These are phyloP conservation scores for Liasis olivaceus DNA, from an alignment of 2,797 vertebrate species.

Conservation along the genomic window DNA sequence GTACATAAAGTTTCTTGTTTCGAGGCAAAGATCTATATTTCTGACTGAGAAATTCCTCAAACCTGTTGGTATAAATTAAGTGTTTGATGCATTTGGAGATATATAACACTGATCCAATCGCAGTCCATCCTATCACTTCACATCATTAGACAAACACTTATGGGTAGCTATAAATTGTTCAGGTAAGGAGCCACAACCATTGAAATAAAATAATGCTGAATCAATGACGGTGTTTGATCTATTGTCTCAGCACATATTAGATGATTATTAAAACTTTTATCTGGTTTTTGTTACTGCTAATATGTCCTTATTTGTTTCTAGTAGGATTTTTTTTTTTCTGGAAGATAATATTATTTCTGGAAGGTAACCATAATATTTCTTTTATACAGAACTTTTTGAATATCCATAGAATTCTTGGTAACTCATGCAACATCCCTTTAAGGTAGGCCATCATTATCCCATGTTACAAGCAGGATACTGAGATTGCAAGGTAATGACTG, in stretches of 20 bases:
- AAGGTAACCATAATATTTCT: background rate
- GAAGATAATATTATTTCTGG: background rate
- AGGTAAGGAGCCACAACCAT: slow-evolving; percentile 25
- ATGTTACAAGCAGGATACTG: background rate
- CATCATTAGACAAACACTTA: slow-evolving; percentile 21
- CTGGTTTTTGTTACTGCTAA: background rate
- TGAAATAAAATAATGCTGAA: slow-evolving; percentile 25
- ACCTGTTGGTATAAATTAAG: slow-evolving; percentile 31
- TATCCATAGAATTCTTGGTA: background rate
- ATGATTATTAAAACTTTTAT: background rate
- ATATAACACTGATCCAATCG: slow-evolving; percentile 13
- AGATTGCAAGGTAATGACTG: background rate
- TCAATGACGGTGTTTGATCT: background rate
- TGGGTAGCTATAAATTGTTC: slow-evolving; percentile 24
- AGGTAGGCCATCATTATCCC: background rate
- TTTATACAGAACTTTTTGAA: background rate
- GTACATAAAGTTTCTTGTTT: background rate
- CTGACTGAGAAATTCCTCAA: slow-evolving; percentile 36
- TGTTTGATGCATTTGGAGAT: slow-evolving; percentile 25
- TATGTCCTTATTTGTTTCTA: background rate
- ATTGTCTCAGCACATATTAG: background rate
- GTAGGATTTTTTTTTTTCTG: background rate
- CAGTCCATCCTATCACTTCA: slow-evolving; percentile 4
- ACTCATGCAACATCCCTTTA: background rate
- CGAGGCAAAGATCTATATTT: slow-evolving; percentile 43